Evolutionary conservation across 2,797 vertebrate species (phyloP), one percentile per base, ranked within the genome.

Genomic region (Harpagifer antarcticus): DNA sequence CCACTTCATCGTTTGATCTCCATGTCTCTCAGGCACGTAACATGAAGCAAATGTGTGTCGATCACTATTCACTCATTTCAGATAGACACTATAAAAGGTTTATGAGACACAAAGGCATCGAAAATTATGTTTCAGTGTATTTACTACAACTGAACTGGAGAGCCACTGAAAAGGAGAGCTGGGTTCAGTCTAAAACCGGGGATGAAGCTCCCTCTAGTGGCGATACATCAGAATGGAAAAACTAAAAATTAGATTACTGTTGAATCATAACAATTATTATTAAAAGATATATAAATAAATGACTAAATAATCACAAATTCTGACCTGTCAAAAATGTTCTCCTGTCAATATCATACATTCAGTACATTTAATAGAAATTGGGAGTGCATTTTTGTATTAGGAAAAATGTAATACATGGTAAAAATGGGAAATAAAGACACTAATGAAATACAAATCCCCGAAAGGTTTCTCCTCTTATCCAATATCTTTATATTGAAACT

Each of bases 141-240:
- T 7, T n/a, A 53, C 27, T 0, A 61, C 40, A 55, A 50, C 48
- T 63, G 13, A 79, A 79, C 78, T 59, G 7, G 9, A 53, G 60
- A 70, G 15, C 17, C 50, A 73, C 57, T 37, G 27, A 54, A 12
- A 68, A 45, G 15, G 1, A 2, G 3, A 19, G 15, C 9, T 11
- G 12, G 58, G 15, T 19, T 11, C 13, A 33, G 31, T 78, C 1
- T 58, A 16, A 31, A 52, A 52, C n/a, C 66, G 20, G 16, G 62
- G 33, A 3, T 43, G 1, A 5, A 19, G 73, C 91, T 20, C 89
- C 89, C 75, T 76, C 92, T 87, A 81, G 86, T 91, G 92, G 88
- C 4, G 0, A 52, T 1, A 62, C 65, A 10, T 0, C 0, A 50
- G n/a, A 45, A 80, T 3, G 58, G 17, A 54, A 52, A 14, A 33